These are phyloP conservation scores for Agapornis roseicollis DNA, from an alignment of 2,113 vertebrate genomes.

Conservation along the genomic window DNA sequence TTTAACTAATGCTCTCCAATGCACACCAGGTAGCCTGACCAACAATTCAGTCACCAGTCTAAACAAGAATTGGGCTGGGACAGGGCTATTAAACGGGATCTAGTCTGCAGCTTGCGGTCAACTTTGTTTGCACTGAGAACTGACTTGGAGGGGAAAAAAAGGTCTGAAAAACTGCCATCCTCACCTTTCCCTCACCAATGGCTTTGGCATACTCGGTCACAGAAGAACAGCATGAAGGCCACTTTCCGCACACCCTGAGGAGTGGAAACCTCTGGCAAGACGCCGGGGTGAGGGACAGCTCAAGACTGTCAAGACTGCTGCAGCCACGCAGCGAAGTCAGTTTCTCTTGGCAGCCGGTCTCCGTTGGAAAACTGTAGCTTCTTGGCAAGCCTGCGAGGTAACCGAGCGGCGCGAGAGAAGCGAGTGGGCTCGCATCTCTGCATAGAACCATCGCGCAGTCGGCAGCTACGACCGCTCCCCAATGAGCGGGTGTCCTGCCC, in stretches of 20 bases:
- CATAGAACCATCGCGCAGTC: background rate
- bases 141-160: background rate
- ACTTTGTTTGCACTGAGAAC: background rate
- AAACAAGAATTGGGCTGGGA: background rate
- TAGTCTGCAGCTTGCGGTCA: background rate
- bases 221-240: fast-evolving
- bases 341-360: background rate
- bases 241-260: background rate
- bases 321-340: background rate
- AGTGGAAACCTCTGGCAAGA: background rate
- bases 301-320: background rate
- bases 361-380: background rate
- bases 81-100: background rate
- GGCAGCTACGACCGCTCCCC: fast-evolving
- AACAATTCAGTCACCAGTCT: background rate
- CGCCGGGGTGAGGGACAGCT: background rate
- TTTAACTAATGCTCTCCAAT: background rate
- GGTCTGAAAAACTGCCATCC: background rate
- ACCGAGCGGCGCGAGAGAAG: fast-evolving
- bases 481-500: background rate
- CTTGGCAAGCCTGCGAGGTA: background rate
- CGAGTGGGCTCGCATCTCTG: fast-evolving
- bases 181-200: background rate
- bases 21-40: background rate
- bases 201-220: background rate